Evolutionary conservation across 2,888 invertebrate species (phyloP), one percentile per base, ranked within the genome.

Genomic region (Cephus spinipes): DNA sequence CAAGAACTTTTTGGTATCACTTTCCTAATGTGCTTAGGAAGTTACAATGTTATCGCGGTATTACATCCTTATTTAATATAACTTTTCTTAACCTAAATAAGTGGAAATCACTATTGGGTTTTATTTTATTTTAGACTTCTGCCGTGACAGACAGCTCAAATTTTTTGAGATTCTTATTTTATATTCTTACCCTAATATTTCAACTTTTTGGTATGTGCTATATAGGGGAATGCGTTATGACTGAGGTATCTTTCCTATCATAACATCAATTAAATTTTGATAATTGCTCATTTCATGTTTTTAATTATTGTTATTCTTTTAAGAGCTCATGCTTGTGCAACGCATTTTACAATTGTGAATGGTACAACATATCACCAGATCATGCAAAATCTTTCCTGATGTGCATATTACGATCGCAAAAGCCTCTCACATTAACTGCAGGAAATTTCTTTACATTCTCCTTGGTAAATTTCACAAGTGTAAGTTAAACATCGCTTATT

Each of bases 371-470:
- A 31, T 89, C 92, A 78, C 86, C 88, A n/a, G 89, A 89, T 69
- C 89, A 89, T n/a, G 89, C 88, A 75, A 90, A 90, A 85, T 89
- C 89, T 78, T 84, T 93, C 68, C 89, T 92, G 23, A 89, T 93
- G 75, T 92, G 93, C 78, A 85, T 92, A 82, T 92, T 93, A 80
- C 89, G 93, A 78, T 92, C 92, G 88, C 92, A 93, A 79, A 90
- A 89, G 9, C 93, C 93, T 2, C 86, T 93, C 76, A 87, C 87
- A 69, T 92, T 93, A 2, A 92, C 92, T 0, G 93, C 93, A 69
- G 93, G 93, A 11, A 93, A 93, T 85, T 90, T 93, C 83, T 93
- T 93, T 83, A 92, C 91, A 4, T 85, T 93, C 1, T 93, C 93
- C 2, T 89, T 93, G 55, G 90, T 91, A 77, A 92, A 92, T 31